A percentile compares a stretch with the other conserved stretches of the same genome.
Evolutionary conservation across 2,797 vertebrate genomes (phyloP).

Genomic region (Pseudotriccus pelzelni): DNA sequence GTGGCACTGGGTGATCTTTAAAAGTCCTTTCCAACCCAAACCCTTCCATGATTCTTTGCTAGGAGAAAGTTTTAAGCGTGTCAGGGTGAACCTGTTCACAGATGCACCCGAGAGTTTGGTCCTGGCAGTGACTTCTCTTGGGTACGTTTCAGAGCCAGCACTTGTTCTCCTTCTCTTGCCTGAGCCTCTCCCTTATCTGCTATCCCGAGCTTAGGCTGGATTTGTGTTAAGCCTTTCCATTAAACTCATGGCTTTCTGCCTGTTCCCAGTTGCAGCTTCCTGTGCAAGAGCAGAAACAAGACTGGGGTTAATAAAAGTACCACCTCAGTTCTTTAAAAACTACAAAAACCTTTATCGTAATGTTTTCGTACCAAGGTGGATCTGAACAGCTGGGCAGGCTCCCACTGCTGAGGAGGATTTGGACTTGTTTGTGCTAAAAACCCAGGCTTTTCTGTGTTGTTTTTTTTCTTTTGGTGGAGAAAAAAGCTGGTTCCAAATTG

Average conservation of each 20-base stretch:
- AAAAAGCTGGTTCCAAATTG: background rate
- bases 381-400: background rate
- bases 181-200: background rate
- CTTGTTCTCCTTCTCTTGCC: background rate
- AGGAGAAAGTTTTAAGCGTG: background rate
- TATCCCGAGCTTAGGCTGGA: fast-evolving
- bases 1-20: background rate
- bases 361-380: background rate
- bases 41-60: fast-evolving
- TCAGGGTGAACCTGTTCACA: background rate
- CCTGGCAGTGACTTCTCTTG: background rate
- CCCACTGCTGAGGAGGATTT: background rate
- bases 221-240: background rate
- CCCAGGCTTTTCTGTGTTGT: background rate
- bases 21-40: background rate
- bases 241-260: background rate
- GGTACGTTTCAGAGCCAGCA: background rate
- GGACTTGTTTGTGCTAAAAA: background rate
- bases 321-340: background rate
- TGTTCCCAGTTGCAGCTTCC: background rate
- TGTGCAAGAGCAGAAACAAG: background rate
- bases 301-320: background rate
- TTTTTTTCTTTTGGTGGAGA: background rate
- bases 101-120: background rate
- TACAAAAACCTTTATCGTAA: fast-evolving